These are phyloP conservation scores for Neomorphus geoffroyi DNA, from an alignment of 2,797 vertebrate species.

Conservation along the genomic window DNA sequence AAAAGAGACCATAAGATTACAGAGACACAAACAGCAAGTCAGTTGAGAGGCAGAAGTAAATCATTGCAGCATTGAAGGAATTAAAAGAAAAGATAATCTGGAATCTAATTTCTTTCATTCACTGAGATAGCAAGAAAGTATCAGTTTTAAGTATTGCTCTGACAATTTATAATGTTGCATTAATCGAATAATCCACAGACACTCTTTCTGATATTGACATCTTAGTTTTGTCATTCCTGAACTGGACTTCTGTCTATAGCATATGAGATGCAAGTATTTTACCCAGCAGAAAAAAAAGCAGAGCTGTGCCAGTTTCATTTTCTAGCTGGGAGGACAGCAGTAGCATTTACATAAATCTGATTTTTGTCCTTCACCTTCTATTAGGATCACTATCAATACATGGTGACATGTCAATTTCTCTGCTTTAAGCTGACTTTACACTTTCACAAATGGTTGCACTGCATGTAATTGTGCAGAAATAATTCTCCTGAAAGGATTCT, in stretches of 20 bases:
- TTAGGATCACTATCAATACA: constrained; percentile 42
- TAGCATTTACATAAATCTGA: constrained; percentile 30
- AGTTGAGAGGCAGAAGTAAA: neutral
- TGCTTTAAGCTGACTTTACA: constrained; percentile 69
- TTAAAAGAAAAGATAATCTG: neutral
- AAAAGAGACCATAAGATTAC: neutral
- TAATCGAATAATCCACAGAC: neutral
- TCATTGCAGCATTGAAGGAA: neutral
- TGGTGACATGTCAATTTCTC: constrained; percentile 70
- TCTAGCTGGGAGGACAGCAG: neutral
- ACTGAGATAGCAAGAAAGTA: neutral
- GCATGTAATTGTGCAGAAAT: constrained; percentile 64
- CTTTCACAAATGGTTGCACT: constrained; percentile 74
- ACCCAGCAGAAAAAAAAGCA: neutral
- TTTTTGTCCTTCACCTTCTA: constrained; percentile 47
- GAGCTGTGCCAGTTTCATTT: neutral
- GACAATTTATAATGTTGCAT: neutral
- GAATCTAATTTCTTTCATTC: neutral
- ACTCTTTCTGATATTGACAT: neutral
- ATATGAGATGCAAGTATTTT: neutral
- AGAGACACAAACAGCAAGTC: neutral
- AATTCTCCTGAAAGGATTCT: constrained; percentile 23
- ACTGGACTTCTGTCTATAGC: neutral
- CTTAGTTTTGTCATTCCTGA: neutral
- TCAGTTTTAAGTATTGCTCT: neutral